A percentile compares a stretch with the other conserved stretches of the same genome.
These are phyloP conservation scores for Tupaia tana DNA, from an alignment of 2,113 vertebrate genomes.

Conservation along the genomic window DNA sequence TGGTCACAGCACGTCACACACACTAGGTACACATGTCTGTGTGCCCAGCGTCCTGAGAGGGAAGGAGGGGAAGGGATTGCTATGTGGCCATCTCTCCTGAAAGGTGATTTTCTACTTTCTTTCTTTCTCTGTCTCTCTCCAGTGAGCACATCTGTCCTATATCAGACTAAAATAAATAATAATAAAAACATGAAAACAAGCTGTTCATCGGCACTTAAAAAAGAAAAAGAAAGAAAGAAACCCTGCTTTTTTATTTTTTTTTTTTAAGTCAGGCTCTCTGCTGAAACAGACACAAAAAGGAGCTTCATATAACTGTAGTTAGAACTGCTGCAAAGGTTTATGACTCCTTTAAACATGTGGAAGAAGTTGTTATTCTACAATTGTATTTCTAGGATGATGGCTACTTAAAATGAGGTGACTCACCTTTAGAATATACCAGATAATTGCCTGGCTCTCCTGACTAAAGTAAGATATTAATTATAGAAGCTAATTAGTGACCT, in stretches of 20 bases:
- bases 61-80: too few species aligned
- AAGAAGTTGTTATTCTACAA: conserved; percentile 78
- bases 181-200: neutral
- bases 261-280: neutral
- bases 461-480: conserved; percentile 84
- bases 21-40: too few species aligned
- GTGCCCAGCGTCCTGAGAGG: too few species aligned
- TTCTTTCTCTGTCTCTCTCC: too few species aligned
- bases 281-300: neutral
- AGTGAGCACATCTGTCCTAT: too few species aligned
- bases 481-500: conserved; percentile 86
- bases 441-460: conserved; percentile 85
- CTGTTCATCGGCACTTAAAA: neutral
- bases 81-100: too few species aligned
- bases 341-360: conserved; percentile 75
- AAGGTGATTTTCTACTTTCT: too few species aligned
- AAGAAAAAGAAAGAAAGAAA: too few species aligned
- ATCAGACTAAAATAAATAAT: too few species aligned
- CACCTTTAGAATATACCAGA: conserved; percentile 84
- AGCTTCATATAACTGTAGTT: neutral
- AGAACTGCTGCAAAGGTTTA: conserved; percentile 75
- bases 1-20: neutral
- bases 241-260: too few species aligned
- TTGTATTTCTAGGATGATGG: conserved; percentile 82
- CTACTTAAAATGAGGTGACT: conserved; percentile 83